phyloP scores from a whole-genome alignment of 1,140 invertebrate species.

The Lutraria rhynchaena region DNA sequence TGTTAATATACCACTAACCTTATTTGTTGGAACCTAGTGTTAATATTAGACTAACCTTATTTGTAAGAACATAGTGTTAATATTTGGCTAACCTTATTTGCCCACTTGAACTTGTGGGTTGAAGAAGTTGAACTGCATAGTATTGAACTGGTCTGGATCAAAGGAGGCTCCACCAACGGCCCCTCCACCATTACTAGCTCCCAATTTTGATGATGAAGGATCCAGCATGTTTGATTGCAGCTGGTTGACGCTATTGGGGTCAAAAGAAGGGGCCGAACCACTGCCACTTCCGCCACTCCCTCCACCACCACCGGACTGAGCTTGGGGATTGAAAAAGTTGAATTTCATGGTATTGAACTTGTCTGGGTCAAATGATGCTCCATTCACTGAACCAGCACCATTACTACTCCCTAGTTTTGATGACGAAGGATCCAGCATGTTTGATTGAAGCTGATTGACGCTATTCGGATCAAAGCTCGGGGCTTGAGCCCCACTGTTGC shows the following conservation, averaged over 20 bases:
- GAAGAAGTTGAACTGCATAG: slow-evolving; percentile 27
- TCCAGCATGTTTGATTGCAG: slow-evolving; percentile 40
- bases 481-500: neutral
- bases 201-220: slow-evolving; percentile 30
- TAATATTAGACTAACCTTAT: neutral
- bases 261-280: slow-evolving; percentile 37
- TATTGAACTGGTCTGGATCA: slow-evolving; percentile 37
- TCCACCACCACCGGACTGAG: slow-evolving; percentile 13
- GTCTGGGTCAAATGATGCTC: slow-evolving; percentile 53
- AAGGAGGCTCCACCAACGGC: slow-evolving; percentile 19
- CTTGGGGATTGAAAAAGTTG: slow-evolving; percentile 64
- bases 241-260: slow-evolving; percentile 42
- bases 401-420: slow-evolving; percentile 31
- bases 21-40: neutral
- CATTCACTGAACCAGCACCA: slow-evolving; percentile 15
- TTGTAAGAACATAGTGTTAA: neutral
- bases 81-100: too few species aligned
- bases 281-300: slow-evolving; percentile 22
- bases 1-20: neutral
- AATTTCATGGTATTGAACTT: slow-evolving; percentile 62
- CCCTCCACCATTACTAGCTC: slow-evolving; percentile 6
- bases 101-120: slow-evolving; percentile 36
- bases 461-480: slow-evolving; percentile 43
- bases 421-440: slow-evolving; percentile 40
- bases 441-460: slow-evolving; percentile 34